These are phyloP conservation scores for Styela clava DNA, from an alignment of 23 tunicate genomes.

Conservation along the genomic window DNA sequence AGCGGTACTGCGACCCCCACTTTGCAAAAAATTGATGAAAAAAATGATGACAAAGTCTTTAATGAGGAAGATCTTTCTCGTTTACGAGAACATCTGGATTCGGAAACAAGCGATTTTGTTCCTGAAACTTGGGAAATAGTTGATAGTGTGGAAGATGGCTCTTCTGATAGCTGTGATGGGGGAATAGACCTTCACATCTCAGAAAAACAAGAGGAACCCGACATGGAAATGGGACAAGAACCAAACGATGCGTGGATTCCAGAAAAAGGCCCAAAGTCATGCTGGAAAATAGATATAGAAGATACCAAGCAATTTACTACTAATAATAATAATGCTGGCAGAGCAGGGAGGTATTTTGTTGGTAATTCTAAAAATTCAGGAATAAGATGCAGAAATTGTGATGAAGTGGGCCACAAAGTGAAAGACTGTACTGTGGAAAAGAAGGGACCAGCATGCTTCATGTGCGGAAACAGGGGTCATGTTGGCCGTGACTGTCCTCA, in stretches of 20 bases:
- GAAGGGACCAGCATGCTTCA: constrained; percentile 16
- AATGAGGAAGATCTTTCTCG: not conserved
- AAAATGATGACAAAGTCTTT: too few species aligned
- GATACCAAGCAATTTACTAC: not conserved
- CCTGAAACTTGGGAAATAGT: constrained; percentile 31
- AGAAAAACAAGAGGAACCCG: not conserved
- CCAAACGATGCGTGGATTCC: constrained; percentile 3
- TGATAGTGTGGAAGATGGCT: constrained; percentile 14
- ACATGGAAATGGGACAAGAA: not conserved
- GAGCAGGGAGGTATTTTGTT: constrained; percentile 2
- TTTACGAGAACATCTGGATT: not conserved
- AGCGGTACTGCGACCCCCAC: not conserved
- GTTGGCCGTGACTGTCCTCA: constrained; percentile 14
- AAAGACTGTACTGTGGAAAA: constrained; percentile 22
- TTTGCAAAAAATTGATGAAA: not conserved
- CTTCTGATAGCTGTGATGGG: constrained; percentile 1
- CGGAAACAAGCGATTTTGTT: constrained; percentile 5
- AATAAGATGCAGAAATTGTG: constrained; percentile 25
- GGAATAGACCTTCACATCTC: constrained; percentile 16
- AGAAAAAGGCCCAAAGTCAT: not conserved
- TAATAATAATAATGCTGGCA: not conserved
- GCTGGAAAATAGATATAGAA: not conserved
- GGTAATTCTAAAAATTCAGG: not conserved
- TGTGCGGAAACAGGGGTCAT: constrained; percentile 27
- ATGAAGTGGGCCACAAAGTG: constrained; percentile 25